Conservation (phyloP, 2,888 invertebrate genomes). For the Heliconius erato region DNA sequence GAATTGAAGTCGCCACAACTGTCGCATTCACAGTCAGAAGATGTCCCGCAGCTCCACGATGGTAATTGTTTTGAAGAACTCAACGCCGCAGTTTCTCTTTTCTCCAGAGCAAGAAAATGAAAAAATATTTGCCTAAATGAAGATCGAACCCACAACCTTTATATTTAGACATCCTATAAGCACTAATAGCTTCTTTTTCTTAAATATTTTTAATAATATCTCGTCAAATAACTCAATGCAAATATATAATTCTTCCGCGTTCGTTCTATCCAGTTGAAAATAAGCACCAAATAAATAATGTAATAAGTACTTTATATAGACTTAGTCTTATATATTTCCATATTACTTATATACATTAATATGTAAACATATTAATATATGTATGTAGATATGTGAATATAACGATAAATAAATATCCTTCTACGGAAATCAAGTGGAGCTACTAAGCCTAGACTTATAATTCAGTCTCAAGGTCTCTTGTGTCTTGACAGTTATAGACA, state of each 20-base stretch:
- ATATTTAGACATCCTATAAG: too few relatives aligned
- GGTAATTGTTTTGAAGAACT: too few relatives aligned
- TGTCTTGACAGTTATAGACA: neutral
- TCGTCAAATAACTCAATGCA: too few relatives aligned
- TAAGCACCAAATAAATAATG: neutral
- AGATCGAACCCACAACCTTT: too few relatives aligned
- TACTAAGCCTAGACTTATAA: neutral
- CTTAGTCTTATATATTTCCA: neutral
- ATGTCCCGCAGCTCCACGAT: too few relatives aligned
- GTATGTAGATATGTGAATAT: neutral
- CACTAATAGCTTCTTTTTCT: too few relatives aligned
- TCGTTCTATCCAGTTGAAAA: neutral
- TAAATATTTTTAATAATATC: too few relatives aligned
- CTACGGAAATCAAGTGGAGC: neutral
- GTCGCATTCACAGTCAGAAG: too few relatives aligned
- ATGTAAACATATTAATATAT: neutral
- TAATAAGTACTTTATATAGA: neutral
- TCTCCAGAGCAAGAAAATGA: too few relatives aligned
- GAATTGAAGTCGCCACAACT: too few relatives aligned
- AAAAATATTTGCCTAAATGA: too few relatives aligned
- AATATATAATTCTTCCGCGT: neutral
- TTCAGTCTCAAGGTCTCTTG: neutral
- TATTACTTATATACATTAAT: neutral
- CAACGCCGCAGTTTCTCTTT: too few relatives aligned
- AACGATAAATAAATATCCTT: neutral